Evolutionary conservation across 1,140 invertebrate genomes (phyloP).

Genomic region (Ganaspis sp.): DNA sequence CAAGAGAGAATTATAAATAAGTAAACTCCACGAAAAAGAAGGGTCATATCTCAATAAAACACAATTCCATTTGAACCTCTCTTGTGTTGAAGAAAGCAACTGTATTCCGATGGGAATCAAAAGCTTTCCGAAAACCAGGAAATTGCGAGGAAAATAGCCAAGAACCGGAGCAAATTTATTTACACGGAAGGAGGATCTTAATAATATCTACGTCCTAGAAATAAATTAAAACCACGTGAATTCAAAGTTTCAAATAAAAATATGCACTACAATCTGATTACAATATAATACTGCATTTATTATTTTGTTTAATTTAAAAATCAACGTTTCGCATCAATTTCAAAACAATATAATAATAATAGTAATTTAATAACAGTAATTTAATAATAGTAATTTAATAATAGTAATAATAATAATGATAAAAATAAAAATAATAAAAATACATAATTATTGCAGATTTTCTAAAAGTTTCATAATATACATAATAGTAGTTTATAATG

Average conservation of each 20-base stretch:
- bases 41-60: neutral
- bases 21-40: neutral
- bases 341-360: no score
- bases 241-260: neutral
- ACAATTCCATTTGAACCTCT: neutral
- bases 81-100: neutral
- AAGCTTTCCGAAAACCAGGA: conserved; percentile 8
- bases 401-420: no score
- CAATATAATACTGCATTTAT: no score
- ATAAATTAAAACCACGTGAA: neutral
- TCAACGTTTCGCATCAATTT: no score
- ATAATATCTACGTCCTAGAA: neutral
- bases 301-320: no score
- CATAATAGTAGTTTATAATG: no score
- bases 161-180: neutral
- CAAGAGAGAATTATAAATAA: no score
- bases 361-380: no score
- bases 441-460: no score
- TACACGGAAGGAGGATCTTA: neutral
- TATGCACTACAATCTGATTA: neutral
- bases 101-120: neutral
- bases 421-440: no score
- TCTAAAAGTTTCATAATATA: no score
- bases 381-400: no score
- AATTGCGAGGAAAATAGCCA: neutral